Base-by-base conservation (phyloP, 1,140 invertebrate genomes). In the Copidosoma floridanum region DNA sequence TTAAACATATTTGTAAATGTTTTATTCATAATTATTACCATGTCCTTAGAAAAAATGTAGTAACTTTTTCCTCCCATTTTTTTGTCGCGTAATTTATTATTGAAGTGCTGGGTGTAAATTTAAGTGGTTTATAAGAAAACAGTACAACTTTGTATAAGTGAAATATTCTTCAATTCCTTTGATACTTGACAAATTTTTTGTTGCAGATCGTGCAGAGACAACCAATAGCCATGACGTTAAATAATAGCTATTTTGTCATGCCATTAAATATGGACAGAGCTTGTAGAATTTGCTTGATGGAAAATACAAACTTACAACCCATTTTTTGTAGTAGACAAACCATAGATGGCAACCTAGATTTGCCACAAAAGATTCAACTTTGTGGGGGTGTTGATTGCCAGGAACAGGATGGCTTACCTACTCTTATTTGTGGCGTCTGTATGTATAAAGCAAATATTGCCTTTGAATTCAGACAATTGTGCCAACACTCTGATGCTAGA, bases 381-480 rank as follows among this genome's bases (percentile, higher is more conserved):
- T 79, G 75, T 32, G 78, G 78, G 5, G 73, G 68, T 8, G 71
- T 80, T 11, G 75, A 80, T 38, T 74, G 79, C 55, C 63, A 79
- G 3, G 71, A 75, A 50, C 71, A 77, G 43, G 78, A 80, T 65
- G 77, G 77, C n/a, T 65, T 80, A 12, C 78, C 78, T 37, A 72
- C 76, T 1, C 48, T 77, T 23, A 80, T 80, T 43, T 80, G 78
- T 53, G 71, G 78, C 37, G 68, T 72, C 27, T 80, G 78, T 54
- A 65, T 72, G 46, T 79, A 78, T 35, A 80, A 79, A 65, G 75
- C 74, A 20, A 78, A 65, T 5, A 66, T 79, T n/a, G 77, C 77
- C 8, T 72, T 78, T 41, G 78, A 79, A 44, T 80, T 80, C 66
- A 71, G 78, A 20, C 71, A 79, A 29, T 72, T 76, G 35, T 80